Evolutionary conservation across 1,140 invertebrate genomes (phyloP).

Genomic region (Sarcophaga bullata): DNA sequence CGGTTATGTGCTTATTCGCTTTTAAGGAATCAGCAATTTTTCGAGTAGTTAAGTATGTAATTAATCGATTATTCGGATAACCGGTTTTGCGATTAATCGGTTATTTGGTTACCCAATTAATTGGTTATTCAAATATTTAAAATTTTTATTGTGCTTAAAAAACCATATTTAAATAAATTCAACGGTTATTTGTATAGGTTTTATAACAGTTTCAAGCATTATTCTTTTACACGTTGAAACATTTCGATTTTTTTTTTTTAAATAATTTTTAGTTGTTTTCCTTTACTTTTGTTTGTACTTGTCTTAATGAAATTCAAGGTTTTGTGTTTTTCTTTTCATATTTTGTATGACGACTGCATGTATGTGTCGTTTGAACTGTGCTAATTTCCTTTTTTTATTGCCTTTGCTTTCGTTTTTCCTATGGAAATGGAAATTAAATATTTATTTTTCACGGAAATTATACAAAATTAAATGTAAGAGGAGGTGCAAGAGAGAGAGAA

Average conservation of each 20-base stretch:
- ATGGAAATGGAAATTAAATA: background rate
- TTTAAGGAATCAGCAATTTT: too few species aligned
- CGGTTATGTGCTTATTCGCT: too few species aligned
- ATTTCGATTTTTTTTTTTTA: too few species aligned
- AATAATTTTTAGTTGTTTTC: too few species aligned
- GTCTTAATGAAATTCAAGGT: background rate
- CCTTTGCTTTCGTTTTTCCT: background rate
- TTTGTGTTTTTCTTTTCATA: background rate
- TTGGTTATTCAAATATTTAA: background rate
- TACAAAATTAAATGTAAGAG: too few species aligned
- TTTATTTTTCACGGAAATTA: conserved; percentile 18
- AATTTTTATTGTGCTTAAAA: background rate
- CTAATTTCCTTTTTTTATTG: background rate
- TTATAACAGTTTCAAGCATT: too few species aligned
- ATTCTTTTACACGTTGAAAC: too few species aligned
- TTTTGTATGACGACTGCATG: background rate
- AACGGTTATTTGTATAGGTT: too few species aligned
- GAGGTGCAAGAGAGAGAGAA: too few species aligned
- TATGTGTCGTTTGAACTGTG: background rate
- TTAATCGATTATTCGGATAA: background rate
- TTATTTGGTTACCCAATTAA: background rate
- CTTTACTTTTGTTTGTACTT: too few species aligned
- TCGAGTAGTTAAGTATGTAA: too few species aligned
- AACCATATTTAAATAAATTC: too few species aligned
- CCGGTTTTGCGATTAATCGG: background rate